Conservation (phyloP, 2,888 invertebrate genomes). For the Calliphora vomitoria region DNA sequence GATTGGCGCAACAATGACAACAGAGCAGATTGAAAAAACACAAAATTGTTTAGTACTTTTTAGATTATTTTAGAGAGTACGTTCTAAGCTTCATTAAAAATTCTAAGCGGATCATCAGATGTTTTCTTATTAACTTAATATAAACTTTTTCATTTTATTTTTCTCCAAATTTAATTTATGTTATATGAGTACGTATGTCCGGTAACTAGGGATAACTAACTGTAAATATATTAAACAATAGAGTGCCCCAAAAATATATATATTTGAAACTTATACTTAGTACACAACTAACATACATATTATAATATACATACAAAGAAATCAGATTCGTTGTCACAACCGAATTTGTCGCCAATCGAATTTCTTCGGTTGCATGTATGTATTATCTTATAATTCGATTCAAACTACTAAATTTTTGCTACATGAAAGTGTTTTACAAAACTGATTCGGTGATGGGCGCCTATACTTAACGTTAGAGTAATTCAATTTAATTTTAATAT, state of each 20-base stretch:
- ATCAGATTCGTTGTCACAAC: too few relatives aligned
- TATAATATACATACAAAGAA: too few relatives aligned
- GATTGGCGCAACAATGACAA: slow-evolving; percentile 70
- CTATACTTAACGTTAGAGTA: too few relatives aligned
- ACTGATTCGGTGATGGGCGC: too few relatives aligned
- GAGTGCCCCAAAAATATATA: not conserved
- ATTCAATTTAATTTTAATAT: too few relatives aligned
- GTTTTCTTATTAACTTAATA: slow-evolving; percentile 68
- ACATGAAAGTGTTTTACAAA: too few relatives aligned
- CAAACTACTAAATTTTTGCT: too few relatives aligned
- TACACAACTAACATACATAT: too few relatives aligned
- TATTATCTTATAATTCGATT: too few relatives aligned
- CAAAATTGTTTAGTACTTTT: slow-evolving; percentile 52
- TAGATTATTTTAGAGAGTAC: slow-evolving; percentile 50
- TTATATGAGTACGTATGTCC: slow-evolving; percentile 5
- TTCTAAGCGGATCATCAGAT: slow-evolving; percentile 75
- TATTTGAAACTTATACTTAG: not conserved
- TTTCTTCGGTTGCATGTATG: too few relatives aligned
- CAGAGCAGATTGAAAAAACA: slow-evolving; percentile 51
- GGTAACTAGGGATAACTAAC: slow-evolving; percentile 33
- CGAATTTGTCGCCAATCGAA: too few relatives aligned
- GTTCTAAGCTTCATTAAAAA: slow-evolving; percentile 73
- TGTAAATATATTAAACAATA: slow-evolving; percentile 26
- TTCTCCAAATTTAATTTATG: slow-evolving; percentile 58
- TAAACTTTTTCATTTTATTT: slow-evolving; percentile 59